phyloP scores from a whole-genome alignment of 2,797 vertebrate genomes.

The Cygnus olor region DNA sequence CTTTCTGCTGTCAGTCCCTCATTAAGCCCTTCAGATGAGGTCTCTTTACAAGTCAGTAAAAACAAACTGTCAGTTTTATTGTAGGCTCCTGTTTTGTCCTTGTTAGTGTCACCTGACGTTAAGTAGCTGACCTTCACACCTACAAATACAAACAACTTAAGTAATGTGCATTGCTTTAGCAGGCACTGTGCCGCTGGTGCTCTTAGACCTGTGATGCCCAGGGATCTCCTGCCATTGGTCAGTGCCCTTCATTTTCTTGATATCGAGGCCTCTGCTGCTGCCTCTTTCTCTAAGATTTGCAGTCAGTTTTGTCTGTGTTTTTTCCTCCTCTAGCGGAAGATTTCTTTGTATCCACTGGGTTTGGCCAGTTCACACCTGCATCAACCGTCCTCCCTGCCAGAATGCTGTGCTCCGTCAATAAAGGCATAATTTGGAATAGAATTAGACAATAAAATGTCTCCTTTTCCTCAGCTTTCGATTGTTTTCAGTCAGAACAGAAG shows the following conservation, averaged over 20 bases:
- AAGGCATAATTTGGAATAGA: not conserved
- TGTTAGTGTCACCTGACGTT: not conserved
- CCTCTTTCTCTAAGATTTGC: not conserved
- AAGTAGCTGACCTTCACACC: slow-evolving; percentile 5
- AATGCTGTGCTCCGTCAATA: not conserved
- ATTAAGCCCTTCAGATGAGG: not conserved
- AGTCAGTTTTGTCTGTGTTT: not conserved
- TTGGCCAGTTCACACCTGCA: not conserved
- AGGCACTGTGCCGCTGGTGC: accelerated
- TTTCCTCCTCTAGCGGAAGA: not conserved
- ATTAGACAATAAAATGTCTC: not conserved
- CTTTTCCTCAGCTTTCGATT: not conserved
- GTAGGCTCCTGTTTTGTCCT: not conserved
- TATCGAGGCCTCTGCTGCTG: not conserved
- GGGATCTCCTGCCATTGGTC: not conserved
- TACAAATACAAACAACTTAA: not conserved
- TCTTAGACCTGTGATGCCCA: not conserved
- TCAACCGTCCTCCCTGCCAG: not conserved
- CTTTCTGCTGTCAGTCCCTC: not conserved
- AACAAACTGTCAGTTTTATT: not conserved
- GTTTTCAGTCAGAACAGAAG: not conserved
- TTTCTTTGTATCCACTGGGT: not conserved
- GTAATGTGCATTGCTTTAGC: accelerated
- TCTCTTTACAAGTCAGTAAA: slow-evolving; percentile 3
- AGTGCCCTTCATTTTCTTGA: not conserved